Percentiles rank a stretch among this genome's conserved stretches.
Evolutionary conservation across 2,888 invertebrate genomes (phyloP).

Genomic region (Polymixis lichenea): DNA sequence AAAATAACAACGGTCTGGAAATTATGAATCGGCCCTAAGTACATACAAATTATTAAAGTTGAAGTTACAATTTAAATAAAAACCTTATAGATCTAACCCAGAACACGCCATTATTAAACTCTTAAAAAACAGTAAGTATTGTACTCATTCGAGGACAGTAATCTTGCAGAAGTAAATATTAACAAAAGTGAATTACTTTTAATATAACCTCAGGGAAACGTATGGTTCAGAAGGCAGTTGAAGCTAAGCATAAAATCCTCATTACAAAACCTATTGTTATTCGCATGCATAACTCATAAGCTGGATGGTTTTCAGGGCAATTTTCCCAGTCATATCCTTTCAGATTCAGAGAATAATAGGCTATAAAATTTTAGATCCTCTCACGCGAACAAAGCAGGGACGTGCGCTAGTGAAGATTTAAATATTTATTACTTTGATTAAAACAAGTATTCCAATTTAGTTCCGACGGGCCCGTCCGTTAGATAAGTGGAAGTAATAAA

Average conservation of each 20-base stretch:
- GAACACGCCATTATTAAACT: not conserved
- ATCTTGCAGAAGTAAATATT: constrained; percentile 5
- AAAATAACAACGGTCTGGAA: constrained; percentile 15
- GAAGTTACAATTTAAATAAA: not conserved
- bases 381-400: constrained; percentile 53
- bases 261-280: constrained; percentile 60
- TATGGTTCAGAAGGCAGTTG: constrained; percentile 21
- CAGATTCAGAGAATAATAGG: constrained; percentile 62
- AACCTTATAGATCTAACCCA: not conserved
- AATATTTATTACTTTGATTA: constrained; percentile 66
- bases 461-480: constrained; percentile 8
- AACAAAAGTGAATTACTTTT: constrained; percentile 10
- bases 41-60: not conserved
- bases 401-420: constrained; percentile 54
- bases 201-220: constrained; percentile 21
- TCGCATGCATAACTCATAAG: constrained; percentile 58
- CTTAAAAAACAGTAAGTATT: not conserved
- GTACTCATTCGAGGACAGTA: not conserved
- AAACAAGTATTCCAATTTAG: constrained; percentile 58
- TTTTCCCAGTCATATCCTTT: constrained; percentile 65
- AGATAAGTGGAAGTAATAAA: constrained; percentile 34
- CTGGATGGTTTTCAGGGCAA: constrained; percentile 60
- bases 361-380: constrained; percentile 63
- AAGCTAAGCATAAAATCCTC: constrained; percentile 56
- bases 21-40: not conserved